Evolutionary conservation across 2,797 vertebrate genomes (phyloP), one percentile per base, ranked within the genome.

Genomic region (Sebastes hubbsi): DNA sequence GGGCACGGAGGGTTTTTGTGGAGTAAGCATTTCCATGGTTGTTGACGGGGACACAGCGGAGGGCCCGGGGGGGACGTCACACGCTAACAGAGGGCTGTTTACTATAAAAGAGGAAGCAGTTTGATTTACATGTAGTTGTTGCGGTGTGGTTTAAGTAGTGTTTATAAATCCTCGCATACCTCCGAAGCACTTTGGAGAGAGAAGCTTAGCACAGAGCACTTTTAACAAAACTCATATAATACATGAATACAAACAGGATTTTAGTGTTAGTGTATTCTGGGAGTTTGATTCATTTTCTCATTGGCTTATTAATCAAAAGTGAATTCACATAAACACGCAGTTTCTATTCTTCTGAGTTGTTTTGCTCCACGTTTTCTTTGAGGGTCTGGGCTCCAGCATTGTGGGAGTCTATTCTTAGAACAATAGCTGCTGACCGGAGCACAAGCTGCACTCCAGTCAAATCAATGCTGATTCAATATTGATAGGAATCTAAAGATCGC

Each of bases 381-480:
- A 56, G 72, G 11, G 18, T 78, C 62, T 62, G 22, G 34, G 20
- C 58, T 86, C 75, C 55, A 58, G 59, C 61, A 49, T 81, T 70
- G 70, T 76, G 25, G 60, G 66, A 73, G 38, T 78, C 72, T 89
- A 82, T 89, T 79, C 34, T 88, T 83, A 82, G 90, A 87, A 73
- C 75, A 72, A 79, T 63, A 58, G 86, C 82, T 77, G 80, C 82
- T 75, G 84, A 14, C 75, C 75, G 54, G 30, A 73, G 62, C 66
- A 42, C 11, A 11, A 83, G 66, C 78, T 82, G 55, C 58, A 46
- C 84, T 81, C 38, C 36, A 78, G 68, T 82, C 65, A 75, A 89
- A 92, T 95, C 94, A 84, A 92, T 95, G 85, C 86, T 94, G 91
- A 95, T 94, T 90, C 81, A 87, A 34, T 94, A 93, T 92, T 91